Evolutionary conservation across 1,140 invertebrate genomes (phyloP), one percentile per base, ranked within the genome.

Genomic region (Drosophila punjabiensis): DNA sequence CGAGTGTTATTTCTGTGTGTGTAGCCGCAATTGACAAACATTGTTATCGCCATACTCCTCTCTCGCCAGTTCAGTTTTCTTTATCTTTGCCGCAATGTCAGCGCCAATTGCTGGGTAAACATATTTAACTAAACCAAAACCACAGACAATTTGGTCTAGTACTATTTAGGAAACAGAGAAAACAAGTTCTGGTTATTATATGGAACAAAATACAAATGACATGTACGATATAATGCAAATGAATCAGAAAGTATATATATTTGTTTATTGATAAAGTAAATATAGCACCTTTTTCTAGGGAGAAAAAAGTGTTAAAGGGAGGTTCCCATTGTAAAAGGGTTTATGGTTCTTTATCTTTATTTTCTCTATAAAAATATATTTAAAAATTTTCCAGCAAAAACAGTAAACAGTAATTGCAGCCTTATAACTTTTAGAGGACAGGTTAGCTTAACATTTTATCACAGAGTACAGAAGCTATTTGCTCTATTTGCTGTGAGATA

Each of bases 101-200:
- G 45, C 67, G 61, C 65, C 83, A 90, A 88, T 89, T 79, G 64
- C 61, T 64, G 55, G 67, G 60, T 63, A 81, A 89, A 88, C 63
- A 89, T 52, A 81, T 88, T 74, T 74, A 20, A 37, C 56, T 55
- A 73, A 67, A 65, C 37, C 63, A 52, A 65, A 43, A 43, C 69
- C 71, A 59, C 55, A 75, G 33, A 33, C 62, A 37, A 63, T 60
- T 64, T 33, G 45, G 53, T 59, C 50, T 33, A 35, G 58, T 55
- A 18, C 48, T 48, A 55, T 71, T 35, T 24, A 69, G 32, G 65
- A 18, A 37, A 35, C 50, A 64, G 4, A 41, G 62, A 32, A 39
- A 53, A 47, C 18, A 66, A 60, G 30, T 52, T 67, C 70, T 35
- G 45, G 37, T 18, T 37, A 52, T 33, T 68, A 55, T 48, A 47